These are phyloP conservation scores for Chaetura pelagica DNA, from an alignment of 2,113 vertebrate species.

Conservation along the genomic window DNA sequence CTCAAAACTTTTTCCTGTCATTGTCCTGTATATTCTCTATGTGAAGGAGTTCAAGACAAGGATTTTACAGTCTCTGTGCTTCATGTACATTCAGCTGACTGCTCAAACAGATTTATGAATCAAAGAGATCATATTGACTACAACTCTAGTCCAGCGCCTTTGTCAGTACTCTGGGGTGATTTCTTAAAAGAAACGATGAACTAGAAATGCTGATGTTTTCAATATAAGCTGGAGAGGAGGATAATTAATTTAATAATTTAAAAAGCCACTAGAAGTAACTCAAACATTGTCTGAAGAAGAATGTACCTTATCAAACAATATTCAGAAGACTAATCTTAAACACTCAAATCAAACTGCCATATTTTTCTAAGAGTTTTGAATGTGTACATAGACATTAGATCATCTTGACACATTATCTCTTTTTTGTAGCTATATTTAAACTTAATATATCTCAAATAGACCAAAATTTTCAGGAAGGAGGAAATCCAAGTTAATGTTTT, in stretches of 20 bases:
- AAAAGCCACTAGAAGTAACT: background rate
- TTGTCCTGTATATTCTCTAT: background rate
- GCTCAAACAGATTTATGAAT: background rate
- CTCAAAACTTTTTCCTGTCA: background rate
- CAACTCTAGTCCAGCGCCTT: background rate
- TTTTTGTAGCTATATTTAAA: background rate
- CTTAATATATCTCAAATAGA: background rate
- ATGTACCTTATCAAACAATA: background rate
- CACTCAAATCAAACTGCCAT: background rate
- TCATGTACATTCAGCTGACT: background rate
- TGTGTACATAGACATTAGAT: background rate
- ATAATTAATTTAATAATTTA: background rate
- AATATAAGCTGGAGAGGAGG: background rate
- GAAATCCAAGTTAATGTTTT: background rate
- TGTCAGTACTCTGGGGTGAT: background rate
- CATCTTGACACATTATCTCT: background rate
- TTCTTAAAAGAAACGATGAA: background rate
- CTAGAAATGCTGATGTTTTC: background rate
- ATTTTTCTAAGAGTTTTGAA: background rate
- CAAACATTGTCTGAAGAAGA: background rate
- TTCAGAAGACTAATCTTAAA: background rate
- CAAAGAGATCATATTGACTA: background rate
- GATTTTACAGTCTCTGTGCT: background rate
- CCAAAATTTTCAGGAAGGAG: background rate
- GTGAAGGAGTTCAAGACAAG: background rate